A percentile compares a stretch with the other conserved stretches of the same genome.
Evolutionary conservation across 2,113 vertebrate genomes (phyloP).

Genomic region (Syrmaticus mikado): DNA sequence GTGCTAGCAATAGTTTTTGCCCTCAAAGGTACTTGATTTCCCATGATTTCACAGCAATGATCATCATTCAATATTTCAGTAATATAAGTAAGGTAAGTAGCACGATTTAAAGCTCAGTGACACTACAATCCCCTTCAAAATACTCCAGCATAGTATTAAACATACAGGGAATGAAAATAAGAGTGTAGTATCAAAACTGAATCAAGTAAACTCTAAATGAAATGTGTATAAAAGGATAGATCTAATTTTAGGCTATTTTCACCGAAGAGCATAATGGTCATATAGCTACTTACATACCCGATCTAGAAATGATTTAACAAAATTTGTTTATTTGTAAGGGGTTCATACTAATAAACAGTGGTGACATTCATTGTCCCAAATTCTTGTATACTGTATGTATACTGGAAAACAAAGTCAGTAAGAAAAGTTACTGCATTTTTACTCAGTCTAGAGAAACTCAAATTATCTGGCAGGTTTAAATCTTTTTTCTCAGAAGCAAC

Average conservation of each 20-base stretch:
- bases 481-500: neutral
- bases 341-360: neutral
- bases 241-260: neutral
- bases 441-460: neutral
- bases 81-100: neutral
- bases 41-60: slow-evolving; percentile 1
- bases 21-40: neutral
- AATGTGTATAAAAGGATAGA: neutral
- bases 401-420: neutral
- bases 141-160: slow-evolving; percentile 2
- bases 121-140: slow-evolving; percentile 4
- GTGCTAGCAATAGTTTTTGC: neutral
- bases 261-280: neutral
- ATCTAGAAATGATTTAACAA: neutral
- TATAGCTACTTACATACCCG: neutral
- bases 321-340: neutral
- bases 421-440: neutral
- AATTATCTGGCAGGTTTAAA: neutral
- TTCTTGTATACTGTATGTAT: neutral
- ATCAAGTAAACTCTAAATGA: slow-evolving; percentile 9
- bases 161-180: slow-evolving; percentile 15
- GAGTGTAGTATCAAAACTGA: slow-evolving; percentile 12
- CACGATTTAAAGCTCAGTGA: slow-evolving; percentile 31
- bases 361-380: neutral
- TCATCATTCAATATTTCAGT: slow-evolving; percentile 15